Base-by-base conservation (phyloP, 2,797 vertebrate genomes). In the Poecile montanus region DNA sequence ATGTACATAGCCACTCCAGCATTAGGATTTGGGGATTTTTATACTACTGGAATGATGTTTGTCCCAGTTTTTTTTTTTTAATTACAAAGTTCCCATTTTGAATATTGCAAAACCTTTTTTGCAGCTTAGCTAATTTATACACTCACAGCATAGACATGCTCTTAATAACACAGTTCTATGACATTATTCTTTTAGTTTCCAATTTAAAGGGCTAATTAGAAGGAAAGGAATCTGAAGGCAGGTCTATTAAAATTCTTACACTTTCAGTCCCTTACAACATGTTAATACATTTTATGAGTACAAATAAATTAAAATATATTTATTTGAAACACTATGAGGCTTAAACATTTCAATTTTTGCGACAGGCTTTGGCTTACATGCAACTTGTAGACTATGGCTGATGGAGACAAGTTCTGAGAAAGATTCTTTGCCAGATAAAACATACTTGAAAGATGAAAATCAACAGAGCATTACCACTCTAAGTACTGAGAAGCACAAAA, bases 351-450 rank as follows among this genome's bases (percentile, higher is more conserved):
- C n/a, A 7, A 40, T 26, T 70, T 89, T 60, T 91, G 50, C 38
- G 42, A 48, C 13, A 88, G 54, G 16, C n/a, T 81, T 75, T 84
- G 83, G 73, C 66, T 91, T 30, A 62, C 0, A 0, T 40, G 34
- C 77, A 88, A 78, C n/a, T 44, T 50, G 26, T 26, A 75, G 50
- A 61, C 44, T 60, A 53, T 0, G 6, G n/a, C 17, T 50, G 22
- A 74, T 21, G 30, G 29, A 83, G 38, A 8, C 48, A 77, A 82
- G 23, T 79, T 93, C 79, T 72, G 44, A 79, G 53, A 76, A 92
- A 93, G 51, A 80, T n/a, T 71, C 65, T 72, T 61, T 88, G 89
- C 91, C 91, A 96, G 71, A 81, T 22, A 81, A 93, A 96, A 96
- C 66, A 88, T 58, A 75, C 25, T 81, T 77, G 88, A 77, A 83